These are phyloP conservation scores for Agrochola macilenta DNA, from an alignment of 2,888 invertebrate genomes.

Conservation along the genomic window DNA sequence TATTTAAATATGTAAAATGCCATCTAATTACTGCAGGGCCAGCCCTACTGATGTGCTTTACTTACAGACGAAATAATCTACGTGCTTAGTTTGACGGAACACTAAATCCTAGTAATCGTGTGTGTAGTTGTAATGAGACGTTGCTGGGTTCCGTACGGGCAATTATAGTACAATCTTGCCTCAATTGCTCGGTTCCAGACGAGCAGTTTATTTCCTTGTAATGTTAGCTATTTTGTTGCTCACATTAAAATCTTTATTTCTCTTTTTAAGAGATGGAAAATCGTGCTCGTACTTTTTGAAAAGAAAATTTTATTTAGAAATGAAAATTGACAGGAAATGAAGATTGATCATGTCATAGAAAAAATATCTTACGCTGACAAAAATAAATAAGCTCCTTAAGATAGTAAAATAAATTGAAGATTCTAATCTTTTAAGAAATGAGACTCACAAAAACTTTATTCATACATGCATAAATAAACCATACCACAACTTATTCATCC, in stretches of 20 bases:
- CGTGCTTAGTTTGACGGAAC: constrained; percentile 53
- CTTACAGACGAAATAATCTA: constrained; percentile 64
- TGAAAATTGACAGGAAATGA: not conserved
- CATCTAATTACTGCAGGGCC: not conserved
- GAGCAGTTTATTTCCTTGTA: constrained; percentile 62
- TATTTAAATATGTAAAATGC: not conserved
- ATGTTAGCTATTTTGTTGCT: constrained; percentile 46
- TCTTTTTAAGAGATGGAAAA: not conserved
- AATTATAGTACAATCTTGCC: constrained; percentile 69
- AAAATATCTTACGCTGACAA: not conserved
- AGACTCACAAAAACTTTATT: not conserved
- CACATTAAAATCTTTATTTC: constrained; percentile 23
- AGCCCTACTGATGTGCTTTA: constrained; percentile 61
- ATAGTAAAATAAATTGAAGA: constrained; percentile 5
- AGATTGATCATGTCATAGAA: not conserved
- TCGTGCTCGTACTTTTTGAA: not conserved
- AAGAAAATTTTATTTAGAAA: not conserved
- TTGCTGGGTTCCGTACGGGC: constrained; percentile 64
- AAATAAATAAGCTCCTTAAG: not conserved
- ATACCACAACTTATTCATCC: not conserved
- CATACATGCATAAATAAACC: not conserved
- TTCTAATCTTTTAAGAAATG: not conserved
- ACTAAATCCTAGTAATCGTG: constrained; percentile 70
- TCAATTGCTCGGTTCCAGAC: constrained; percentile 55
- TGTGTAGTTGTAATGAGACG: constrained; percentile 65